phyloP scores from a whole-genome alignment of 2,888 invertebrate genomes.

The Teleogryllus oceanicus region DNA sequence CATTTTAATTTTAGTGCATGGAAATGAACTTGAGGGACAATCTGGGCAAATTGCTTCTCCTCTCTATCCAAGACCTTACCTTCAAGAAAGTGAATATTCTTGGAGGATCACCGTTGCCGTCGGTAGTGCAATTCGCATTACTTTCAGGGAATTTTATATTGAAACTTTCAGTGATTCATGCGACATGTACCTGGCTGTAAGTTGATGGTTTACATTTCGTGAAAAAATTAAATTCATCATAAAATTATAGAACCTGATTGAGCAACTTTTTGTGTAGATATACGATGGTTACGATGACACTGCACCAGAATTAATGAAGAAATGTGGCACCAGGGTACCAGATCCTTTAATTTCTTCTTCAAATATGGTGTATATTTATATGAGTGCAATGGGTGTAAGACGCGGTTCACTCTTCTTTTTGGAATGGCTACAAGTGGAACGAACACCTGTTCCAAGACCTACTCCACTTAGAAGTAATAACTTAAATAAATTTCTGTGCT shows the following conservation, averaged over 20 bases:
- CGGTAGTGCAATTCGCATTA: conserved; percentile 52
- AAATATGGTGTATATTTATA: conserved; percentile 61
- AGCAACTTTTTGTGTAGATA: conserved; percentile 48
- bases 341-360: conserved; percentile 58
- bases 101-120: conserved; percentile 70
- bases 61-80: conserved; percentile 61
- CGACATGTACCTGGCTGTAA: conserved; percentile 36
- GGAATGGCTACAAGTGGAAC: conserved; percentile 50
- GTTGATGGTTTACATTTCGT: conserved; percentile 6
- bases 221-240: not conserved
- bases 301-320: conserved; percentile 54
- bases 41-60: conserved; percentile 75
- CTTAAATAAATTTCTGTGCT: too few relatives aligned
- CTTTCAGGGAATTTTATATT: conserved; percentile 53
- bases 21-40: conserved; percentile 64
- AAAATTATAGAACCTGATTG: too few relatives aligned
- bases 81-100: conserved; percentile 49
- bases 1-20: conserved; percentile 52
- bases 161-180: conserved; percentile 41
- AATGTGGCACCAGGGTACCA: conserved; percentile 55
- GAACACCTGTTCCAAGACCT: not conserved
- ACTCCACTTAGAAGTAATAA: not conserved
- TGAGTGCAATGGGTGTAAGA: conserved; percentile 49
- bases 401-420: conserved; percentile 53
- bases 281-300: conserved; percentile 72